Conservation (phyloP, 1,140 invertebrate species). For the Achatina immaculata region DNA sequence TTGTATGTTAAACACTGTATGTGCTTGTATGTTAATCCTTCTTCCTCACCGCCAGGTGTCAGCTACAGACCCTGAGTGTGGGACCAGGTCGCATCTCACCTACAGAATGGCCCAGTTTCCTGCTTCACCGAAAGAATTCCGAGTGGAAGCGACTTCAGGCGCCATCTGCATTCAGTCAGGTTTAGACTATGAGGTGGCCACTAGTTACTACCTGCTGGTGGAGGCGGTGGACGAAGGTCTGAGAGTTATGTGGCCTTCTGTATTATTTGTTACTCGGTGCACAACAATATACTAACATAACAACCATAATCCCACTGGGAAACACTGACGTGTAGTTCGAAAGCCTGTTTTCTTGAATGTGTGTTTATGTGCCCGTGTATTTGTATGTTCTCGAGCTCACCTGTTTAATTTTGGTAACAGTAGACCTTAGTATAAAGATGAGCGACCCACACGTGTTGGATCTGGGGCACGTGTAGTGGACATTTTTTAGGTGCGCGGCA, state of each 20-base stretch:
- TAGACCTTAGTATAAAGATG: too few relatives aligned
- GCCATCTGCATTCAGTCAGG: conserved; percentile 87
- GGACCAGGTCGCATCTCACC: conserved; percentile 93
- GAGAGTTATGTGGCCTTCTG: conserved; percentile 45
- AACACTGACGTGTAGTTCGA: background rate
- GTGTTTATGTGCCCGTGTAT: too few relatives aligned
- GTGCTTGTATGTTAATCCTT: background rate
- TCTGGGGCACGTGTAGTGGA: too few relatives aligned
- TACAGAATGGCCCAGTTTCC: conserved; percentile 86
- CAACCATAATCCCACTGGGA: background rate
- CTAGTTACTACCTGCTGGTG: conserved; percentile 90
- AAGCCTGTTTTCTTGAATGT: too few relatives aligned
- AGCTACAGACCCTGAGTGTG: conserved; percentile 94
- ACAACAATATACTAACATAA: background rate
- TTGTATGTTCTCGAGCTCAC: too few relatives aligned
- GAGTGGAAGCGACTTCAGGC: conserved; percentile 84
- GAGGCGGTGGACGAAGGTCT: conserved; percentile 94
- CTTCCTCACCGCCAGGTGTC: conserved; percentile 81
- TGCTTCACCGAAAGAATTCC: conserved; percentile 76
- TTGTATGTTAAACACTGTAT: background rate
- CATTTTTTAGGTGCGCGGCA: too few relatives aligned
- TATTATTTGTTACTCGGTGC: background rate
- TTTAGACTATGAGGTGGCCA: conserved; percentile 88
- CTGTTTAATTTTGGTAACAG: too few relatives aligned
- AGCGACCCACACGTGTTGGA: too few relatives aligned